These are phyloP conservation scores for Mimachlamys varia DNA, from an alignment of 2,888 invertebrate genomes.

Conservation along the genomic window DNA sequence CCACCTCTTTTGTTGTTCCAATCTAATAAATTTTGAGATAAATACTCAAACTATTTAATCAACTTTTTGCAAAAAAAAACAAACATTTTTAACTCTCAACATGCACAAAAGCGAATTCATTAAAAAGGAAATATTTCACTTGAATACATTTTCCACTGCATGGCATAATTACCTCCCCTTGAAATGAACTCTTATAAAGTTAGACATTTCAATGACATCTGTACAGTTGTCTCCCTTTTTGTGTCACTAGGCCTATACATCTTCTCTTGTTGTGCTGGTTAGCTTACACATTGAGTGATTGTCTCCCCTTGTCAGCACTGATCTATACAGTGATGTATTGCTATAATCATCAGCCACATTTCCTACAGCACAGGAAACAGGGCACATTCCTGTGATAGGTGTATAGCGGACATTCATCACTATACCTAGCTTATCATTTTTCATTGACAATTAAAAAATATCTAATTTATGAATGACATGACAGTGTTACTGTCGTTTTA, in stretches of 20 bases:
- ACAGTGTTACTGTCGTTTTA: background rate
- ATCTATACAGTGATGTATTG: background rate
- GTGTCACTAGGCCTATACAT: background rate
- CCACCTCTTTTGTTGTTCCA: background rate
- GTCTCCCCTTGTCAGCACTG: background rate
- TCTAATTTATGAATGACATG: background rate
- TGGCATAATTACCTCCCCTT: background rate
- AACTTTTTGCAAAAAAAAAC: background rate
- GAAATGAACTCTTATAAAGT: no score
- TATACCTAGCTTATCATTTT: background rate
- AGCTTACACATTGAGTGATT: background rate
- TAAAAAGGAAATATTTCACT: no score
- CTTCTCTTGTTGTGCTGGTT: no score
- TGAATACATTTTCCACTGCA: no score
- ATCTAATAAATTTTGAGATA: background rate
- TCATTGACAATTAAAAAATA: background rate
- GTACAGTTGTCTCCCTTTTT: background rate
- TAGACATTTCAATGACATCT: background rate
- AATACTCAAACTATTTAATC: background rate
- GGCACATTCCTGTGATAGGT: background rate
- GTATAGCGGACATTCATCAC: background rate
- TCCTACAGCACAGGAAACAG: background rate
- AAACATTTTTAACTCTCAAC: no score
- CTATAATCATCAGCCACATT: background rate
- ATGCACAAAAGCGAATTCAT: no score